Evolutionary conservation across 2,888 invertebrate genomes (phyloP).

Genomic region (Epirrita christyi): DNA sequence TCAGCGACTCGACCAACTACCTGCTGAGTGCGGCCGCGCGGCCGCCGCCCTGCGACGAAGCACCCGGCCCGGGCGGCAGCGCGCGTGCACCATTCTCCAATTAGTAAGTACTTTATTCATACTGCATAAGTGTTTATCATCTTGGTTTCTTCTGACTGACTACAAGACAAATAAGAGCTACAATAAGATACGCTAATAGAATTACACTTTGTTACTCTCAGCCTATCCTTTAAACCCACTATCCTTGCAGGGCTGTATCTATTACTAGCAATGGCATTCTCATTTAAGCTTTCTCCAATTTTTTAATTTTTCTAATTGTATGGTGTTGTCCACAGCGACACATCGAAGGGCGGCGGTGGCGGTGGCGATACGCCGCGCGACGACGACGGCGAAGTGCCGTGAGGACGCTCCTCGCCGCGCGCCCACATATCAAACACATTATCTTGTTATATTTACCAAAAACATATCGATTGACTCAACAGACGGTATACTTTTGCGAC

Average conservation of each 20-base stretch:
- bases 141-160: too few species aligned
- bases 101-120: constrained; percentile 55
- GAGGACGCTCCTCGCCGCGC: constrained; percentile 36
- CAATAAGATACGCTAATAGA: too few species aligned
- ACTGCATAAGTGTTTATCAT: too few species aligned
- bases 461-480: constrained; percentile 48
- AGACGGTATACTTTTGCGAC: constrained; percentile 50
- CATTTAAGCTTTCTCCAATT: too few species aligned
- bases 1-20: constrained; percentile 81
- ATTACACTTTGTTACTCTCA: too few species aligned
- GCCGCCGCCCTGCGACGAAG: constrained; percentile 67
- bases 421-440: constrained; percentile 73
- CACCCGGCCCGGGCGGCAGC: constrained; percentile 50
- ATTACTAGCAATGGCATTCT: too few species aligned
- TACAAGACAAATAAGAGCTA: too few species aligned
- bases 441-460: constrained; percentile 79
- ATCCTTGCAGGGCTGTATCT: too few species aligned
- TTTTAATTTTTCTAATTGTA: neutral
- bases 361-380: constrained; percentile 42
- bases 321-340: constrained; percentile 30
- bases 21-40: constrained; percentile 76
- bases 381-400: constrained; percentile 43
- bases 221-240: too few species aligned
- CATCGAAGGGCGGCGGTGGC: constrained; percentile 52
- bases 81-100: constrained; percentile 60